These are phyloP conservation scores for Enteromius viviparus DNA, from an alignment of 2,797 vertebrate genomes.

Conservation along the genomic window DNA sequence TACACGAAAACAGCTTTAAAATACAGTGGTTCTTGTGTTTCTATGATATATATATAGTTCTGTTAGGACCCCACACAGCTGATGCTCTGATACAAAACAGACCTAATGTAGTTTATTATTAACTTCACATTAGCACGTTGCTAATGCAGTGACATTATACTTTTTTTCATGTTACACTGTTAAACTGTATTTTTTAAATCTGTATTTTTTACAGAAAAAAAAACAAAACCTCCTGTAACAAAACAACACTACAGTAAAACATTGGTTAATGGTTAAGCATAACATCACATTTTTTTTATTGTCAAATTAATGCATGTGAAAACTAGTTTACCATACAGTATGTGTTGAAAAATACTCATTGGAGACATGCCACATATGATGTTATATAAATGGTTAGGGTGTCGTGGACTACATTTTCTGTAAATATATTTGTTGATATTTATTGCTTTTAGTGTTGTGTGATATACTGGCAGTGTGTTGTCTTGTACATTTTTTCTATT, in stretches of 20 bases:
- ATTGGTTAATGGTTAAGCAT: neutral
- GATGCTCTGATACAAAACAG: neutral
- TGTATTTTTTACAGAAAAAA: neutral
- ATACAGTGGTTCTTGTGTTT: too few relatives aligned
- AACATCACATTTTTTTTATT: neutral
- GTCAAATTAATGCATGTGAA: neutral
- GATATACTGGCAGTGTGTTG: neutral
- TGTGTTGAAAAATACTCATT: neutral
- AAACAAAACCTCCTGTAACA: rapidly evolving
- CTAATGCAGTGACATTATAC: neutral
- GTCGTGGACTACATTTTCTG: neutral
- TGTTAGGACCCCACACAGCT: neutral
- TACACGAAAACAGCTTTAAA: neutral
- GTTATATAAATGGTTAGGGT: neutral
- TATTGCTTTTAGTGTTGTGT: neutral
- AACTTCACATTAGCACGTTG: neutral
- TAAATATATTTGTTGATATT: neutral
- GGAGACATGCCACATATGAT: neutral
- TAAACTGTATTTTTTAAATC: neutral
- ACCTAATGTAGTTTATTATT: neutral
- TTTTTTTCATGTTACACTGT: neutral
- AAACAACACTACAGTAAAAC: neutral
- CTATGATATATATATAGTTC: neutral
- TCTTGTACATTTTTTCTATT: neutral
- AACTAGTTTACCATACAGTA: neutral